Evolutionary conservation across 2,797 vertebrate species (phyloP).

Genomic region (Lagodon rhomboides): DNA sequence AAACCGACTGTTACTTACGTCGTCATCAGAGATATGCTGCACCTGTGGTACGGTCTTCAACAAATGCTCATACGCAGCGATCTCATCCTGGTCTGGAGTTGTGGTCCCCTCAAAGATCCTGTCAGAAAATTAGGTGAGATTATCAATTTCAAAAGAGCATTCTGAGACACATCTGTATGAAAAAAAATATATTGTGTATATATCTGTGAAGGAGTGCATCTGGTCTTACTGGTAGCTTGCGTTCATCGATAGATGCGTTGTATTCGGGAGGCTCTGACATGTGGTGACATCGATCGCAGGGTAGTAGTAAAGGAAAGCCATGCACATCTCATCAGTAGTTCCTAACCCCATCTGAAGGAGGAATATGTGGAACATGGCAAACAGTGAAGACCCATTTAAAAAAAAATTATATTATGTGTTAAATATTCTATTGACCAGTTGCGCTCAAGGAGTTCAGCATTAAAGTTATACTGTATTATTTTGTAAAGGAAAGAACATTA

Average conservation of each 20-base stretch:
- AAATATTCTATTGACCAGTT: not conserved
- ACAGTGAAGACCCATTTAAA: not conserved
- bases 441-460: not conserved
- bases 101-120: constrained; percentile 17
- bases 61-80: constrained; percentile 64
- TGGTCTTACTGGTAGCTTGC: constrained; percentile 54
- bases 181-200: not conserved
- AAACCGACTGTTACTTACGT: constrained; percentile 64
- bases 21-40: fast-evolving
- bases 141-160: not conserved
- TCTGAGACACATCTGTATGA: not conserved
- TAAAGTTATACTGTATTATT: not conserved
- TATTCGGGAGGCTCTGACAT: constrained; percentile 75
- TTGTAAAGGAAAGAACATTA: not conserved
- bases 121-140: constrained; percentile 33
- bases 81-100: constrained; percentile 34
- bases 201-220: not conserved
- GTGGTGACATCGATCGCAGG: constrained; percentile 69
- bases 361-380: not conserved
- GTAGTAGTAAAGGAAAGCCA: constrained; percentile 83
- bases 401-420: not conserved
- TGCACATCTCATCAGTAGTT: constrained; percentile 83
- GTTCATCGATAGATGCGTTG: not conserved
- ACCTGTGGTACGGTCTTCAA: constrained; percentile 67
- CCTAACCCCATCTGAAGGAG: constrained; percentile 75